Conservation (phyloP, 2,113 vertebrate genomes). For the Hemichromis elongatus region DNA sequence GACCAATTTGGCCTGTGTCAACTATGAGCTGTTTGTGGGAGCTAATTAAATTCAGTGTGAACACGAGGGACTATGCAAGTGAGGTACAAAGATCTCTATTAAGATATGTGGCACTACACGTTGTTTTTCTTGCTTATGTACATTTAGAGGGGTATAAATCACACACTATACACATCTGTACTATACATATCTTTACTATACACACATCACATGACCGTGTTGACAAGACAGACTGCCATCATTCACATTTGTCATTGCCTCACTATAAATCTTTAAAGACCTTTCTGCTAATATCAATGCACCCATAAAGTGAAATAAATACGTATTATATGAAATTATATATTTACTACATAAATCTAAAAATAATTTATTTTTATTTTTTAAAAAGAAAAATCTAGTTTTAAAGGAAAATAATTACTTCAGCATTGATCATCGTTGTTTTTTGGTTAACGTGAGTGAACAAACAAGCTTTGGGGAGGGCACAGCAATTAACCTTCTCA, state of each 20-base stretch:
- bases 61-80: conserved; percentile 9
- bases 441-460: neutral
- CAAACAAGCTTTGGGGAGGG: neutral
- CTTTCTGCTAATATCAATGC: neutral
- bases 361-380: neutral
- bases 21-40: conserved; percentile 36
- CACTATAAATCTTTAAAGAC: neutral
- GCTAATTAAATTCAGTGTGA: conserved; percentile 36
- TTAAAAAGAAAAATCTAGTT: neutral
- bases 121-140: neutral
- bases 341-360: neutral
- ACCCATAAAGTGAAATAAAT: neutral
- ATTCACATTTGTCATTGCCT: neutral
- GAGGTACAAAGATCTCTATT: conserved; percentile 20
- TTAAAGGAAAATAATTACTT: neutral
- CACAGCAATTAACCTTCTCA: neutral
- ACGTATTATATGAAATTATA: neutral
- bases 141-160: neutral
- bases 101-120: neutral
- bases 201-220: neutral
- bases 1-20: conserved; percentile 31
- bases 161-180: neutral
- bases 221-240: neutral
- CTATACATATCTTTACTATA: too few species aligned
- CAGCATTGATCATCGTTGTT: neutral